phyloP scores from a whole-genome alignment of 2,888 invertebrate species.

The Pasiphila rectangulata region DNA sequence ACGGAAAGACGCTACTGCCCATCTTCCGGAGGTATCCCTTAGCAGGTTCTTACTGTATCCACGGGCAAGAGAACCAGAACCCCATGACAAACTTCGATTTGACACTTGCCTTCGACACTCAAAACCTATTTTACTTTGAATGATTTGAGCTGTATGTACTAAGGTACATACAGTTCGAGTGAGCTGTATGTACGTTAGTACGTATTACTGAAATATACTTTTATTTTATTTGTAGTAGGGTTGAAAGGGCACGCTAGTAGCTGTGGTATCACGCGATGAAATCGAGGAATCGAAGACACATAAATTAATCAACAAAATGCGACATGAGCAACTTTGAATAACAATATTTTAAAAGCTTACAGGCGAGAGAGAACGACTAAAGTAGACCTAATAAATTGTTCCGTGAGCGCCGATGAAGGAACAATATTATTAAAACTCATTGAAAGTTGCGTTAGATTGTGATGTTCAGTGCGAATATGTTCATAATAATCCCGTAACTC shows the following conservation, averaged over 20 bases:
- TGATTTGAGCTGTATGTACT: too few species aligned
- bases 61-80: too few species aligned
- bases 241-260: slow-evolving; percentile 9
- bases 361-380: slow-evolving; percentile 3
- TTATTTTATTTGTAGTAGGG: neutral
- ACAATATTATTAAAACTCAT: slow-evolving; percentile 12
- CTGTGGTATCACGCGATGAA: slow-evolving; percentile 12
- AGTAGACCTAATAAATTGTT: slow-evolving; percentile 7
- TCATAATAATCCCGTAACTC: neutral
- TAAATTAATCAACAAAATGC: slow-evolving; percentile 10
- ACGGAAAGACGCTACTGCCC: too few species aligned
- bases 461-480: slow-evolving; percentile 1
- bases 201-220: neutral
- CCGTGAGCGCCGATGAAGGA: neutral
- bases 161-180: too few species aligned
- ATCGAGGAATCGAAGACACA: slow-evolving; percentile 8
- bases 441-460: slow-evolving; percentile 8
- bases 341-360: neutral
- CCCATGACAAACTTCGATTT: too few species aligned
- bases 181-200: too few species aligned
- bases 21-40: too few species aligned
- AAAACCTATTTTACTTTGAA: too few species aligned
- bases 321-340: slow-evolving; percentile 7
- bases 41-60: too few species aligned
- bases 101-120: too few species aligned